Conservation (phyloP, 2,888 invertebrate genomes). For the Clanis bilineata region DNA sequence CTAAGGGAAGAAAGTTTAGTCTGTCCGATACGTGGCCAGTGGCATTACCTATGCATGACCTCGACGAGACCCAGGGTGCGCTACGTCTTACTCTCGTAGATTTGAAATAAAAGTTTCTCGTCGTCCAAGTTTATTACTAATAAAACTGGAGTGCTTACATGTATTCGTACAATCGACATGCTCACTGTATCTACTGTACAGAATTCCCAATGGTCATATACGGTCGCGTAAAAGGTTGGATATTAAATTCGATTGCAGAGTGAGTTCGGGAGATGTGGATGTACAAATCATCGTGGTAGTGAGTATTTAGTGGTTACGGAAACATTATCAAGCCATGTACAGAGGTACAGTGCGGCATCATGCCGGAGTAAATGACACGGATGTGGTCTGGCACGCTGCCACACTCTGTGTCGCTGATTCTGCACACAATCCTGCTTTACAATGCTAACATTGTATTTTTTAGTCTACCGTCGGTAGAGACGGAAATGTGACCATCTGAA, state of each 20-base stretch:
- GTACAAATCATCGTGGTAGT: background rate
- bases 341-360: slow-evolving; percentile 39
- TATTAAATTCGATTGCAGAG: slow-evolving; percentile 30
- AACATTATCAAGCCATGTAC: slow-evolving; percentile 27
- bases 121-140: background rate
- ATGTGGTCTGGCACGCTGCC: slow-evolving; percentile 57
- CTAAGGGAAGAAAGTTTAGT: background rate
- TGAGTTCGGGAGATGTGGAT: background rate
- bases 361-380: slow-evolving; percentile 37
- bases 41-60: slow-evolving; percentile 8
- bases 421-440: slow-evolving; percentile 41
- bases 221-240: slow-evolving; percentile 17
- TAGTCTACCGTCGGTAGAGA: background rate
- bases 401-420: slow-evolving; percentile 43
- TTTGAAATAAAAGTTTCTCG: slow-evolving; percentile 5
- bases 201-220: background rate
- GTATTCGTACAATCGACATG: slow-evolving; percentile 4
- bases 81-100: background rate
- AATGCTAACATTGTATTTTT: slow-evolving; percentile 17
- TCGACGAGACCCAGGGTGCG: background rate
- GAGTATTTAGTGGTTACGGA: background rate
- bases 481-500: too few relatives aligned
- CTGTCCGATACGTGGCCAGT: background rate
- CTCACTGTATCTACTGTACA: background rate
- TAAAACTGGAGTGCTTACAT: slow-evolving; percentile 9